Evolutionary conservation across 2,888 invertebrate genomes (phyloP), one percentile per base, ranked within the genome.

Genomic region (Dolichomitus sp.): DNA sequence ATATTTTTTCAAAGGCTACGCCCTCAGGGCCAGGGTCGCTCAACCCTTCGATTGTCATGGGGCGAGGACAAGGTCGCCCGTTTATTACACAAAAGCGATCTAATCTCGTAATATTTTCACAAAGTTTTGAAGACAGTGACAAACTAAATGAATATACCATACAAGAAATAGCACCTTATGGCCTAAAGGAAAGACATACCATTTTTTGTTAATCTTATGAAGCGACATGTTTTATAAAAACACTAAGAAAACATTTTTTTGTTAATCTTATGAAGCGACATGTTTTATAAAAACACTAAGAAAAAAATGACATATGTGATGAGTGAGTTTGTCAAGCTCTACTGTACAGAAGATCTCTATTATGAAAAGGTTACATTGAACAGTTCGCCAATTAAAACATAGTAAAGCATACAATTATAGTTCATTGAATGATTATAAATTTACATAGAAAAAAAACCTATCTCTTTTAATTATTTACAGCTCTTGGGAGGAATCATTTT

Each of bases 41-140:
- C 42, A 65, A 65, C 65, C 65, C 65, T 65, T 45, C 65, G 12
- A 65, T 65, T 65, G 65, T 45, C 65, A 6, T 9, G 19, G n/a
- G 27, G 65, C 45, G 27, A 45, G 42, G 45, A 45, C 45, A 65
- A 65, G 42, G 45, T 27, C 45, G 27, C 23, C 11, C 40, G 5
- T 37, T 23, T 6, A 27, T 19, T 63, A 19, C 23, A 27, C 45
- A 12, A 23, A n/a, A 45, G 27, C n/a, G 12, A 27, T 45, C 2
- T 27, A 5, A 65, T 65, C 12, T 65, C 19, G 42, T 45, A n/a
- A 65, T 42, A 19, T 45, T 14, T 27, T 42, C 9, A 45, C 27
- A n/a, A 12, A 45, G 33, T 12, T 27, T 17, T n/a, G 0, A 7
- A 45, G 19, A 27, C 23, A 45, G 1, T 2, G 19, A 42, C 37